Conservation (phyloP, 2,888 invertebrate genomes). For the Branchellion lobata region DNA sequence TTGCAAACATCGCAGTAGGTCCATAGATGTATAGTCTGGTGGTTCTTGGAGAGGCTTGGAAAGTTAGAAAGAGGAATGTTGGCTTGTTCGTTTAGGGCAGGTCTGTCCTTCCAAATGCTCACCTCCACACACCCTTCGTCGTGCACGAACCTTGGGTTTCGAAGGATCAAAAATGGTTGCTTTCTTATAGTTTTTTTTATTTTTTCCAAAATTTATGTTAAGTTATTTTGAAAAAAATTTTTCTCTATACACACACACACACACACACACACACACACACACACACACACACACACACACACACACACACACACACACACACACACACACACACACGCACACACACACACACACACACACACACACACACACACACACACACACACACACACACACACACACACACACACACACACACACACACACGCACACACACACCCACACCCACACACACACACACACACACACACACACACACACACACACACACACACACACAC, state of each 20-base stretch:
- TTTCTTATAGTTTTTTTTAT: background rate
- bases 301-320: slow-evolving; percentile 70
- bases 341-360: slow-evolving; percentile 23
- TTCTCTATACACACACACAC: no score
- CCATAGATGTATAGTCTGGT: slow-evolving; percentile 75
- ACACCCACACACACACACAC: no score
- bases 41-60: slow-evolving; percentile 36
- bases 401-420: no score
- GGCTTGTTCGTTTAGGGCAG: slow-evolving; percentile 38
- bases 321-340: slow-evolving; percentile 4
- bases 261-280: no score
- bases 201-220: no score
- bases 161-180: background rate
- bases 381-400: background rate
- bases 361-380: slow-evolving; percentile 12
- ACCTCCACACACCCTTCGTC: slow-evolving; percentile 74
- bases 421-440: no score
- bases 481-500: no score
- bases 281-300: slow-evolving; percentile 73
- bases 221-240: no score
- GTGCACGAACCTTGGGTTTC: slow-evolving; percentile 76
- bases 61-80: background rate
- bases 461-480: no score
- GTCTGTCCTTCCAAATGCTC: slow-evolving; percentile 65
- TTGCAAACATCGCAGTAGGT: slow-evolving; percentile 74